Conservation (phyloP, 2,113 vertebrate species). For the Lophius piscatorius region DNA sequence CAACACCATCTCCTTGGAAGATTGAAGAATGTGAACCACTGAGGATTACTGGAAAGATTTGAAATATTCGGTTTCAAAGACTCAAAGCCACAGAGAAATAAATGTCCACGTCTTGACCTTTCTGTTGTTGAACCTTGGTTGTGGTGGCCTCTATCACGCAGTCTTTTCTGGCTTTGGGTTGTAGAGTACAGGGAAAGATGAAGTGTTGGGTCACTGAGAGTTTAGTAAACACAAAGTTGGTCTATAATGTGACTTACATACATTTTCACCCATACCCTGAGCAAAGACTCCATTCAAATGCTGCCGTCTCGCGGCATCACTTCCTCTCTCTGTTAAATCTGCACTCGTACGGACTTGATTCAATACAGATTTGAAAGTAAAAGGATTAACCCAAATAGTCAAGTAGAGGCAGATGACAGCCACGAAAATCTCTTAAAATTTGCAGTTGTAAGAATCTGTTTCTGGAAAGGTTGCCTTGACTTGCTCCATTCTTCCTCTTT, state of each 20-base stretch:
- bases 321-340: conserved; percentile 39
- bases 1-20: background rate
- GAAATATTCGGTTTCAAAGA: conserved; percentile 7
- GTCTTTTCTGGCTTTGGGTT: conserved; percentile 35
- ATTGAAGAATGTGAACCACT: background rate
- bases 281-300: conserved; percentile 50
- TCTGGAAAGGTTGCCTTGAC: conserved; percentile 21
- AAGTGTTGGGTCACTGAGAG: conserved; percentile 62
- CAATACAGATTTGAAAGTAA: conserved; percentile 39
- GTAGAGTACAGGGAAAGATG: conserved; percentile 45
- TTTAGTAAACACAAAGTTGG: conserved; percentile 68
- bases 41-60: background rate
- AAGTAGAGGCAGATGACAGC: background rate
- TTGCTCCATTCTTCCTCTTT: conserved; percentile 40
- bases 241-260: conserved; percentile 53
- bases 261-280: conserved; percentile 42
- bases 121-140: conserved; percentile 42
- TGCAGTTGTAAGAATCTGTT: conserved; percentile 12
- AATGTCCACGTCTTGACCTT: conserved; percentile 45
- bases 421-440: conserved; percentile 19
- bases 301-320: conserved; percentile 23
- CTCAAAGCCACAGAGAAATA: background rate
- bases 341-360: conserved; percentile 19
- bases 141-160: conserved; percentile 21
- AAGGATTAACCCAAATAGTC: conserved; percentile 25